Evolutionary conservation across 2,113 vertebrate genomes (phyloP), one percentile per base, ranked within the genome.

Genomic region (Origma solitaria): DNA sequence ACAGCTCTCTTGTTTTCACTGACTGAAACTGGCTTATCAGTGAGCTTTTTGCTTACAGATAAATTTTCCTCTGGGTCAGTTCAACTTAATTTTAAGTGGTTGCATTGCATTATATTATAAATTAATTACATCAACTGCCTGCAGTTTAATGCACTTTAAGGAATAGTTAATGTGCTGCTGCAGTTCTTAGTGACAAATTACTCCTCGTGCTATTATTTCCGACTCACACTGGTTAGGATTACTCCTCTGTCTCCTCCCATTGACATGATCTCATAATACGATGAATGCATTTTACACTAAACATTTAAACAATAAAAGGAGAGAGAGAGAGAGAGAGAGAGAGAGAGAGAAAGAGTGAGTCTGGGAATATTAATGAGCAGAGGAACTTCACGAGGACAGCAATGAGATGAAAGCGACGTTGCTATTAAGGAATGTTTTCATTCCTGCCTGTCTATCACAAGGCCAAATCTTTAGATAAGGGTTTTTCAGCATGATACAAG

Each of bases 391-490:
- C 8, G 28, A 75, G 64, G 80, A 84, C 82, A 88, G 73, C 94
- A 84, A 82, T 42, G 87, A 95, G 95, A 97, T 96, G 88, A 97
- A 97, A 76, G 82, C 88, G 92, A 88, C 5, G 2, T 38, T 88
- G 95, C 89, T 95, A 91, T 96, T 97, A 97, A 95, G 92, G 68
- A 78, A 90, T 77, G 86, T 89, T 96, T 97, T 97, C 94, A 86
- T 95, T 97, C 88, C 77, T 97, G 93, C 88, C 90, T 95, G 92
- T 91, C 97, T 98, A 98, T 98, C 97, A 97, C 83, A 83, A 94
- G 97, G 95, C 95, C 95, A 79, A 97, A 99, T 98, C 98, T 98
- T 94, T 95, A 98, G 98, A 99, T 98, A 98, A 98, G 97, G 94
- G 96, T 95, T 98, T 97, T 97, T 50, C 95, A 98, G 97, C 97